A percentile compares a stretch with the other conserved stretches of the same genome.
phyloP scores from a whole-genome alignment of 2,888 invertebrate genomes.

The Orchesellides sinensis region DNA sequence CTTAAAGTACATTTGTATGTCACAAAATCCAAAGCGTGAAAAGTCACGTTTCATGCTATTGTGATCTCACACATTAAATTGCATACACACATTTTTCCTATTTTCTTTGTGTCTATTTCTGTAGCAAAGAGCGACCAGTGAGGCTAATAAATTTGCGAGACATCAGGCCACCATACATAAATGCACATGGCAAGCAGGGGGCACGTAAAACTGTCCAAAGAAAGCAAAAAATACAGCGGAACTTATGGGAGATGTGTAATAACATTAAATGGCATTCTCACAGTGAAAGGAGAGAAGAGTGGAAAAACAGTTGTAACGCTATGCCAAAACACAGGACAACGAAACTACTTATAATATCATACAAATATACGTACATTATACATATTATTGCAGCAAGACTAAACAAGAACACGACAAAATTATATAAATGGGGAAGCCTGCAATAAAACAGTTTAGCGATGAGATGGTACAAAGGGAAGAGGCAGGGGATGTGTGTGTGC shows the following conservation, averaged over 20 bases:
- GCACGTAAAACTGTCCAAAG: conserved; percentile 62
- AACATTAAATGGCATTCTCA: too few relatives aligned
- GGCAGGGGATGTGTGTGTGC: too few relatives aligned
- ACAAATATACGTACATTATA: too few relatives aligned
- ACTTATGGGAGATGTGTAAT: conserved; percentile 38
- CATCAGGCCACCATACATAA: conserved; percentile 43
- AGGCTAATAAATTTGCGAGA: conserved; percentile 22
- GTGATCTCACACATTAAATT: conserved; percentile 3
- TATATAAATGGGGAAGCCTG: conserved; percentile 44
- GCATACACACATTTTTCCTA: conserved; percentile 1
- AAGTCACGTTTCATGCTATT: conserved; percentile 10
- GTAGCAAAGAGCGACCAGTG: conserved; percentile 10
- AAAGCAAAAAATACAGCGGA: conserved; percentile 31
- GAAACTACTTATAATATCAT: not conserved
- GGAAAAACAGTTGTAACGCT: too few relatives aligned
- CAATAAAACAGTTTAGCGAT: conserved; percentile 38
- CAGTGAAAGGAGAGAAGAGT: too few relatives aligned
- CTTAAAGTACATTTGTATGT: conserved; percentile 23
- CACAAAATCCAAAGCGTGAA: conserved; percentile 15
- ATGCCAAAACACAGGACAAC: not conserved
- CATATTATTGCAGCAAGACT: too few relatives aligned
- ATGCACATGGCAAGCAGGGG: conserved; percentile 59
- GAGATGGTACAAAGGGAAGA: conserved; percentile 19
- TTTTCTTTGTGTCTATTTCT: not conserved
- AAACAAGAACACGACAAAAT: conserved; percentile 51